Evolutionary conservation across 2,888 invertebrate species (phyloP).

Genomic region (Acanthosepion pharaonis): DNA sequence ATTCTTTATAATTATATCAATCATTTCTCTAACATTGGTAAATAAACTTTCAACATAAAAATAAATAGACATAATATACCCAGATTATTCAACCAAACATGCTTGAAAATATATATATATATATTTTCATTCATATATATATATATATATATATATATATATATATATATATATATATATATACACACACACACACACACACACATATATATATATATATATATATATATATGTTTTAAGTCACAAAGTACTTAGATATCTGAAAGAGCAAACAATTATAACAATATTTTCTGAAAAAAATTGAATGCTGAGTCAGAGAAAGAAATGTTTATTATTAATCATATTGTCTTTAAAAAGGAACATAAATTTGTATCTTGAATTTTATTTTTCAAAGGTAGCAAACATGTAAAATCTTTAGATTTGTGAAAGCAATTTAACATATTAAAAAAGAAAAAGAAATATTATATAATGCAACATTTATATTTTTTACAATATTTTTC

Average conservation of each 20-base stretch:
- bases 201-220: conserved; percentile 35
- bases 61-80: too few species aligned
- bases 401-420: background rate
- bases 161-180: background rate
- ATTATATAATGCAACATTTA: background rate
- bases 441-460: background rate
- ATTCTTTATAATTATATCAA: too few species aligned
- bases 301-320: background rate
- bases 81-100: background rate
- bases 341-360: background rate
- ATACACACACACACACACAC: too few species aligned
- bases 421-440: background rate
- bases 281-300: background rate
- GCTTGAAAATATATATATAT: background rate
- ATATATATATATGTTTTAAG: conserved; percentile 40
- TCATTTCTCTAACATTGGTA: too few species aligned
- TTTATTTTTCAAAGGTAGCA: background rate
- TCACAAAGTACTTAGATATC: conserved; percentile 36
- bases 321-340: background rate
- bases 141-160: background rate
- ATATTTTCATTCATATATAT: conserved; percentile 37
- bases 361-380: background rate
- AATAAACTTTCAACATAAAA: too few species aligned
- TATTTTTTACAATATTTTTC: background rate
- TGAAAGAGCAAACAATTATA: background rate